A percentile compares a stretch with the other conserved stretches of the same genome.
These are phyloP conservation scores for Lipotes vexillifer DNA, from an alignment of 2,113 vertebrate genomes.

Conservation along the genomic window DNA sequence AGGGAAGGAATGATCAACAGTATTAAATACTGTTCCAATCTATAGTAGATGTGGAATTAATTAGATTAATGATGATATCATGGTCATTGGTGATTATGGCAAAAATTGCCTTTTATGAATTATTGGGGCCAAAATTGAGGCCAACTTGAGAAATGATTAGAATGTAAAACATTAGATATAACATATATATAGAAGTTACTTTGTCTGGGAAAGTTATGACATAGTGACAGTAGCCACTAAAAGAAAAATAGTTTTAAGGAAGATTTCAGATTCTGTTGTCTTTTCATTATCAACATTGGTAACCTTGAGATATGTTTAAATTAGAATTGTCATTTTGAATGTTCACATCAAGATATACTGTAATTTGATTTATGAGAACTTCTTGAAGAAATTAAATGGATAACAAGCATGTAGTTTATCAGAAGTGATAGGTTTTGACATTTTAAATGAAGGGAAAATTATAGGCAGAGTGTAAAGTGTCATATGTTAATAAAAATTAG, in stretches of 20 bases:
- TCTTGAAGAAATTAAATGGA: background rate
- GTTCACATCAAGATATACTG: background rate
- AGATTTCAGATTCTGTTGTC: background rate
- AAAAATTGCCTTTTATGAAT: background rate
- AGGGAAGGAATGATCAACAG: rapidly evolving
- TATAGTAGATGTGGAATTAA: background rate
- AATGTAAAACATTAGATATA: background rate
- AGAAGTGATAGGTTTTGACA: background rate
- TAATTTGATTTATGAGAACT: background rate
- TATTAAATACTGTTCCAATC: background rate
- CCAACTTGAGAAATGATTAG: background rate
- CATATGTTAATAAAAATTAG: background rate
- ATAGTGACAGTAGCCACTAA: background rate
- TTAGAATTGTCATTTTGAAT: background rate
- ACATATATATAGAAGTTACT: background rate
- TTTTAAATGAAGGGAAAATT: background rate
- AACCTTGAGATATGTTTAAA: background rate
- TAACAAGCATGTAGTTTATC: background rate
- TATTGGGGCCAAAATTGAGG: background rate
- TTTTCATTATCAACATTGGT: background rate
- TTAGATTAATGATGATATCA: background rate
- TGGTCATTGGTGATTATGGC: background rate
- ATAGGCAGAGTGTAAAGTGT: background rate
- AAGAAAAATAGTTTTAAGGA: background rate
- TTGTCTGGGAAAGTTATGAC: background rate